Percentiles rank a stretch among this genome's conserved stretches.
Conservation (phyloP, 2,113 vertebrate species). For the Porphyrio hochstetteri region DNA sequence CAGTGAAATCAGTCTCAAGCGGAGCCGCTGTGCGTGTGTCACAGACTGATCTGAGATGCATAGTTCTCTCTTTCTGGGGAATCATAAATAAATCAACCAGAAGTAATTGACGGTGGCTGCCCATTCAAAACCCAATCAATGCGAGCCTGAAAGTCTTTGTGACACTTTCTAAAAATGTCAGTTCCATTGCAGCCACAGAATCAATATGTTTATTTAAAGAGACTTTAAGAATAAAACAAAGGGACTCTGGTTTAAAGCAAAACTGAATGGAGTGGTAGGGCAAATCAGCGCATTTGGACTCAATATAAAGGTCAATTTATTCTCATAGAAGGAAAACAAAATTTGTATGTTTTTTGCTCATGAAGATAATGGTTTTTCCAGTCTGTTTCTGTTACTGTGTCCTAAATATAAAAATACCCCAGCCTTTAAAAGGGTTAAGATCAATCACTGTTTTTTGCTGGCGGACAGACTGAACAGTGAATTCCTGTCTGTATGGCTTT, state of each 20-base stretch:
- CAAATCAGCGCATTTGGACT: background rate
- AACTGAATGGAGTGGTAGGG: conserved; percentile 34
- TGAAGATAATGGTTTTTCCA: background rate
- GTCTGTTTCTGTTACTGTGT: background rate
- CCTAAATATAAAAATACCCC: background rate
- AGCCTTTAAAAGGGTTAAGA: conserved; percentile 23
- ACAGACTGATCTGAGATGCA: conserved; percentile 32
- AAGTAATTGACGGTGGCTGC: conserved; percentile 80
- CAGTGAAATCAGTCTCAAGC: background rate
- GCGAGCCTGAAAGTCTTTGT: conserved; percentile 78
- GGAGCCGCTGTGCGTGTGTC: background rate
- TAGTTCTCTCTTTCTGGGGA: conserved; percentile 62
- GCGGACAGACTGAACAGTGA: background rate
- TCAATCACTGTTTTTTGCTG: background rate
- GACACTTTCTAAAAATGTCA: conserved; percentile 77
- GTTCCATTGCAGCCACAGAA: conserved; percentile 73
- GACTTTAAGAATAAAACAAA: conserved; percentile 79
- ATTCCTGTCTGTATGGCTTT: background rate
- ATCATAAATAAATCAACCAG: conserved; percentile 74
- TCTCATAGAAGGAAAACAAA: background rate
- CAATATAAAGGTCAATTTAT: conserved; percentile 13
- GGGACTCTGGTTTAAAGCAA: conserved; percentile 71
- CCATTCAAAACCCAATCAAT: conserved; percentile 82
- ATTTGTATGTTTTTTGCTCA: background rate
- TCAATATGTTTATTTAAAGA: conserved; percentile 87